Base-by-base conservation (phyloP, 1,140 invertebrate species). In the Drosophila kohkoa region DNA sequence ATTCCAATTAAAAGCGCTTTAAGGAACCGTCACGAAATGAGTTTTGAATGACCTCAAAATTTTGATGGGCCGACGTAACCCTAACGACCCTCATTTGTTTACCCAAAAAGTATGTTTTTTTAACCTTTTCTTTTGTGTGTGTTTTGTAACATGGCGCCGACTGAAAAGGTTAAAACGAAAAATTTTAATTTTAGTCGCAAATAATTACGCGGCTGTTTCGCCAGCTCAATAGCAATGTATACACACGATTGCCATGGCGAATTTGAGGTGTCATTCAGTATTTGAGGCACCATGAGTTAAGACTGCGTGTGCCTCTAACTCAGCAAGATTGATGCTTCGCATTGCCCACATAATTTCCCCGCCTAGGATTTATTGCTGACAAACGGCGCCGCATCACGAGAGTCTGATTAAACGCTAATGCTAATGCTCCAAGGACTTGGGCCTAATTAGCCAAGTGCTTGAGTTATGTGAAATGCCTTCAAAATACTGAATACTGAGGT, bases 251-350 rank as follows among this genome's bases (percentile, higher is more conserved):
- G 28, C 46, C 57, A 60, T 69, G 46, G 32, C 43, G 32, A 63
- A 30, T 63, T 59, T 51, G 11, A 49, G 75, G 60, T 75, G 80
- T 75, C 55, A 75, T 30, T 49, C 30, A 65, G 32, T 45, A 35
- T 16, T 25, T 57, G 43, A 16, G 15, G 11, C 8, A 28, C 5
- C 15, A 25, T 8, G 5, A 8, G 13, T 11, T 5, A 13, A 45
- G 49, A 43, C 35, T 43, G 2, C 2, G 16, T 20, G 3, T 25
- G 30, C 38, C 16, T 16, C 16, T 11, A 55, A 32, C 60, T 32
- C 54, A 13, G 11, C 58, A 79, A 83, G 82, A 85, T 85, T 81
- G 82, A 85, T 85, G 82, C 49, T 54, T 32, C n/a, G 52, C 62
- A 38, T 66, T 68, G 59, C 48, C 75, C 82, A 71, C 75, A 86